Conservation (phyloP, 1,140 invertebrate genomes). For the Hyles vespertilio region DNA sequence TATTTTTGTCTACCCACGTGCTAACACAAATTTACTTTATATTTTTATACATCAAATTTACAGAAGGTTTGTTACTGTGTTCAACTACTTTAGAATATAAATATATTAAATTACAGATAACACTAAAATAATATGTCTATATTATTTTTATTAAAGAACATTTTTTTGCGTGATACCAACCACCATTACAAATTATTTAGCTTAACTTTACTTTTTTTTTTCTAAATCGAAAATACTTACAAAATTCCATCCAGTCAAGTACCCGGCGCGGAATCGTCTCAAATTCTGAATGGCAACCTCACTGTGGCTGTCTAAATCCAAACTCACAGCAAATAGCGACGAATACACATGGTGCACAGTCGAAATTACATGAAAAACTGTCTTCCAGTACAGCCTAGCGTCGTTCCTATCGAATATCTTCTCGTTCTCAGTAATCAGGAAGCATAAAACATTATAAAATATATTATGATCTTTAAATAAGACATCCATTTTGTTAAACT, state of each 20-base stretch:
- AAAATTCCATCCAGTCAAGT: conserved; percentile 61
- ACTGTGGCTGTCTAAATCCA: conserved; percentile 24
- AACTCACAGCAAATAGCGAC: conserved; percentile 23
- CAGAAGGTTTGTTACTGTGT: too few relatives aligned
- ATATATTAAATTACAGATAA: too few relatives aligned
- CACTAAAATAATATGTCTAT: too few relatives aligned
- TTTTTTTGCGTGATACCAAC: too few relatives aligned
- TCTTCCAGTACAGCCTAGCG: conserved; percentile 50
- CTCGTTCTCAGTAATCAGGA: conserved; percentile 62
- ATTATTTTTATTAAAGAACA: too few relatives aligned
- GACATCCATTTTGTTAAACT: too few relatives aligned
- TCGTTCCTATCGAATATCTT: conserved; percentile 59
- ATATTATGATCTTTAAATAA: conserved; percentile 31
- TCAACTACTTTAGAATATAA: too few relatives aligned
- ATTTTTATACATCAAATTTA: too few relatives aligned
- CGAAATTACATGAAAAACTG: conserved; percentile 43
- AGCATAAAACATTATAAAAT: conserved; percentile 58
- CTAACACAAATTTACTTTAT: too few relatives aligned
- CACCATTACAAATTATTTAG: too few relatives aligned
- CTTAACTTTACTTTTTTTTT: too few relatives aligned
- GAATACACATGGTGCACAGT: conserved; percentile 41
- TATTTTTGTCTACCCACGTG: too few relatives aligned
- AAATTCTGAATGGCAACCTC: conserved; percentile 29
- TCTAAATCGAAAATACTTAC: conserved; percentile 37
- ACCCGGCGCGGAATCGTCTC: conserved; percentile 34